Evolutionary conservation across 1,140 invertebrate genomes (phyloP).

Genomic region (Brachionus calyciflorus): DNA sequence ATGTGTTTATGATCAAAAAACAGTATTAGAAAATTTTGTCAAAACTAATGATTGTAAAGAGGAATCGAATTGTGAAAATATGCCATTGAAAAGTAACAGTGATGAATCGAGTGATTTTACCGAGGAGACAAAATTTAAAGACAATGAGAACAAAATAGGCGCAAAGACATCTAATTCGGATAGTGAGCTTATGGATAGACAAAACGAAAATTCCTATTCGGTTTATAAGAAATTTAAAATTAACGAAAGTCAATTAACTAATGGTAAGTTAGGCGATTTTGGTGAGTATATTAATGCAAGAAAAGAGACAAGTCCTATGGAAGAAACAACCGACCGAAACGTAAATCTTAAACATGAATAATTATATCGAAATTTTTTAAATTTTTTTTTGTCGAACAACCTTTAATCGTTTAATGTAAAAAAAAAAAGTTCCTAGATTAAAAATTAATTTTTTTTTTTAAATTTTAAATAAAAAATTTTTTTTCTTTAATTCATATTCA

Average conservation of each 20-base stretch:
- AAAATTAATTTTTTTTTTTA: not conserved
- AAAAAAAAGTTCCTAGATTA: slow-evolving; percentile 10
- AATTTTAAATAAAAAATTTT: not conserved
- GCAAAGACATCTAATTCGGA: not conserved
- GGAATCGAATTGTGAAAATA: slow-evolving; percentile 4
- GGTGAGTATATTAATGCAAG: not conserved
- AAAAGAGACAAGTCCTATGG: not conserved
- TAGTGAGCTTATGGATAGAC: slow-evolving; percentile 6
- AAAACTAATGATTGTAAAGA: not conserved
- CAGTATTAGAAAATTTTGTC: not conserved
- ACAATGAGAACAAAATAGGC: not conserved
- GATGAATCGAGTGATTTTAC: not conserved
- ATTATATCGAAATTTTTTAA: not conserved
- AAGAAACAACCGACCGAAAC: not conserved
- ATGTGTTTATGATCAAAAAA: slow-evolving; percentile 30
- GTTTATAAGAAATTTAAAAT: slow-evolving; percentile 22
- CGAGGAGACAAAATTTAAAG: not conserved
- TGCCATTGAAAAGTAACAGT: not conserved
- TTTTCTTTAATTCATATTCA: not conserved
- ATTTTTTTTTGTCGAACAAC: not conserved
- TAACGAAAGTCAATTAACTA: not conserved
- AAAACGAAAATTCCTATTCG: slow-evolving; percentile 1
- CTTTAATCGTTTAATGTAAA: slow-evolving; percentile 34
- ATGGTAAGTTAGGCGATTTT: not conserved
- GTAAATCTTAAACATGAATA: slow-evolving; percentile 2